Evolutionary conservation across 2,888 invertebrate species (phyloP).

Genomic region (Priocnemis perturbator): DNA sequence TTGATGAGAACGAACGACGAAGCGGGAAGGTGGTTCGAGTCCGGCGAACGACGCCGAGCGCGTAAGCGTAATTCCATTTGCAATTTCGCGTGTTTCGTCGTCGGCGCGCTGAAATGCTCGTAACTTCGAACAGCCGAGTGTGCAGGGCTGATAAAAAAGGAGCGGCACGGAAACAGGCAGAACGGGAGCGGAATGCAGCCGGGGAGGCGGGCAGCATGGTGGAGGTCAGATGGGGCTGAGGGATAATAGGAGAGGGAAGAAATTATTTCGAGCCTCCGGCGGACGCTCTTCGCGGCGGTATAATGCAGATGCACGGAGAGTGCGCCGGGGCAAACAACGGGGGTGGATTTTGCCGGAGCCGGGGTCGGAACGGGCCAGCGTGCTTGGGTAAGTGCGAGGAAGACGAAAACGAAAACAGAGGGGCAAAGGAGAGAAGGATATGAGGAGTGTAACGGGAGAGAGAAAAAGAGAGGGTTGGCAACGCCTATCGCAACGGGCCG

Average conservation of each 20-base stretch:
- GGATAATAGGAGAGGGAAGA: conserved; percentile 9
- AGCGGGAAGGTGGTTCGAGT: too few species aligned
- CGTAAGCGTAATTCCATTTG: conserved; percentile 27
- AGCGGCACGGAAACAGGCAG: not conserved
- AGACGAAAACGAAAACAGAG: not conserved
- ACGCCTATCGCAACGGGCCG: conserved; percentile 38
- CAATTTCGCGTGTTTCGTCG: conserved; percentile 23
- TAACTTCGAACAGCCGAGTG: conserved; percentile 11
- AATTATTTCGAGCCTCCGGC: conserved; percentile 10
- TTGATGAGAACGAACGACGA: too few species aligned
- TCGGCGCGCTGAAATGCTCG: conserved; percentile 23
- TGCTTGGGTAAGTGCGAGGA: not conserved
- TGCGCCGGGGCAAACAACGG: conserved; percentile 16
- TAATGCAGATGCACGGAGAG: conserved; percentile 23
- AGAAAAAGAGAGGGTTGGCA: conserved; percentile 13
- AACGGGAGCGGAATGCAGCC: not conserved
- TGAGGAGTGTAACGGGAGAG: conserved; percentile 12
- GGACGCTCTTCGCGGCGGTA: conserved; percentile 7
- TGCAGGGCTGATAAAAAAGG: not conserved
- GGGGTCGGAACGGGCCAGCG: conserved; percentile 6
- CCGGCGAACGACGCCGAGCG: conserved; percentile 20
- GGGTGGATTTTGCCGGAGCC: conserved; percentile 20
- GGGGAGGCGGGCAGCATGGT: not conserved
- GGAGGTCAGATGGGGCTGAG: not conserved
- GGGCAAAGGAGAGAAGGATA: conserved; percentile 3